These are phyloP conservation scores for Mesocricetus auratus DNA, from an alignment of 2,113 vertebrate genomes.

Conservation along the genomic window DNA sequence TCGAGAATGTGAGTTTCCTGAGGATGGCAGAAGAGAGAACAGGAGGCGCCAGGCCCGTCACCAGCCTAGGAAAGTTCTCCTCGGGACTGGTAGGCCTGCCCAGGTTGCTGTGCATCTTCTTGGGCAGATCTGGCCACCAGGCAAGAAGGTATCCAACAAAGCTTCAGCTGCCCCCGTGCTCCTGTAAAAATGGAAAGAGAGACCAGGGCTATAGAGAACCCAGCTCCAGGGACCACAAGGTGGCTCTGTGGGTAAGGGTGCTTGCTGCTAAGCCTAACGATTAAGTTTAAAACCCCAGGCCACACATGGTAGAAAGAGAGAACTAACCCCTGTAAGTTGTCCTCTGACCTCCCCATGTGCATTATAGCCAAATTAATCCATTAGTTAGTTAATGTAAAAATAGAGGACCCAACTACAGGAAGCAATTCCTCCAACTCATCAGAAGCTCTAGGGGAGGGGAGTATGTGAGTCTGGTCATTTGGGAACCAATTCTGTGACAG, in stretches of 20 bases:
- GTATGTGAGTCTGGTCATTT: not conserved
- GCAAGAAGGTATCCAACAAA: not conserved
- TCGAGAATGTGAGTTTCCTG: conserved; percentile 23
- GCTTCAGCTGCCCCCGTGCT: not conserved
- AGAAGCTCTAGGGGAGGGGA: not conserved
- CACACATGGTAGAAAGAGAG: not conserved
- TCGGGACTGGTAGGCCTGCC: not conserved
- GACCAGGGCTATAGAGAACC: not conserved
- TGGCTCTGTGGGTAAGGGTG: not conserved
- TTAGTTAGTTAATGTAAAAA: not conserved
- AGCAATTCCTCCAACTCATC: not conserved
- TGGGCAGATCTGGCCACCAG: not conserved
- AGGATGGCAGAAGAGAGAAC: conserved; percentile 32
- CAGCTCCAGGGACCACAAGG: not conserved
- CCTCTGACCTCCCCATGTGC: not conserved
- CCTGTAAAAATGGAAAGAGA: not conserved
- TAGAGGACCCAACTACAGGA: not conserved
- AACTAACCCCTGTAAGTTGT: not conserved
- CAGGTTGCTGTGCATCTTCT: not conserved
- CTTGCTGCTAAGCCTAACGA: not conserved
- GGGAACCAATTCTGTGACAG: not conserved
- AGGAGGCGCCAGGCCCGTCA: not conserved
- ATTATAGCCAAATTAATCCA: not conserved
- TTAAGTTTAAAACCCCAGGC: not conserved
- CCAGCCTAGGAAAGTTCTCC: not conserved